These are phyloP conservation scores for Coryphaenoides rupestris DNA, from an alignment of 2,113 vertebrate species.

Conservation along the genomic window DNA sequence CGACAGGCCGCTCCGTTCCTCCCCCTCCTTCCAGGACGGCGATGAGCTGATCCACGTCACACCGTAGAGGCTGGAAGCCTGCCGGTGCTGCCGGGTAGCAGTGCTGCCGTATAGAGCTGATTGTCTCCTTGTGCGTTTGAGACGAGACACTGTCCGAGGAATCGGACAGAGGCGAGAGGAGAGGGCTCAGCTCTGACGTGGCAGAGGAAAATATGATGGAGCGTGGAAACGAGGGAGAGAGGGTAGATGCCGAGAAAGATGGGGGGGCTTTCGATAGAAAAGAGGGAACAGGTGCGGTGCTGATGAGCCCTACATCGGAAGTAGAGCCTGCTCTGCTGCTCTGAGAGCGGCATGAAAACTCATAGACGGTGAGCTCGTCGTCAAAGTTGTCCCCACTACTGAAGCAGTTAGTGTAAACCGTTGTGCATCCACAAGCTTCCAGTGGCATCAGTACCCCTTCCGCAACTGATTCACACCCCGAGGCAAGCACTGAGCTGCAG, in stretches of 20 bases:
- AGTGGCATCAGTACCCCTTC: slow-evolving; percentile 61
- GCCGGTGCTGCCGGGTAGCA: slow-evolving; percentile 61
- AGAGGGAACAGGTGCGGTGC: slow-evolving; percentile 51
- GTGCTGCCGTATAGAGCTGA: slow-evolving; percentile 72
- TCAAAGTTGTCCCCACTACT: slow-evolving; percentile 69
- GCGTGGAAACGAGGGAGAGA: slow-evolving; percentile 69
- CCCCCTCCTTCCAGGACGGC: slow-evolving; percentile 55
- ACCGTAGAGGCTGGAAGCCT: slow-evolving; percentile 79
- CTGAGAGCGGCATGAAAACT: slow-evolving; percentile 60
- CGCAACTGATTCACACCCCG: slow-evolving; percentile 60
- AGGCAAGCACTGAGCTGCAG: slow-evolving; percentile 51
- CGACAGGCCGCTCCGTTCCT: slow-evolving; percentile 60
- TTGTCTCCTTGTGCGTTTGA: slow-evolving; percentile 64
- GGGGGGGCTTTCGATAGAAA: slow-evolving; percentile 41
- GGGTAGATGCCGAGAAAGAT: slow-evolving; percentile 51
- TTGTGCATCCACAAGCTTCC: slow-evolving; percentile 80
- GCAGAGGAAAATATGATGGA: slow-evolving; percentile 54
- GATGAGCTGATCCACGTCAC: slow-evolving; percentile 70
- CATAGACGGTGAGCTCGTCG: slow-evolving; percentile 64
- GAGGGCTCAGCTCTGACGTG: slow-evolving; percentile 69
- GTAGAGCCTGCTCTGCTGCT: slow-evolving; percentile 34
- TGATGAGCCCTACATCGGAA: slow-evolving; percentile 39
- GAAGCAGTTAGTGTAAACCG: slow-evolving; percentile 87
- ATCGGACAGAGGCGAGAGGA: slow-evolving; percentile 64
- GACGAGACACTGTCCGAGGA: slow-evolving; percentile 35